Conservation (phyloP, 2,113 vertebrate species). For the Antechinus flavipes region DNA sequence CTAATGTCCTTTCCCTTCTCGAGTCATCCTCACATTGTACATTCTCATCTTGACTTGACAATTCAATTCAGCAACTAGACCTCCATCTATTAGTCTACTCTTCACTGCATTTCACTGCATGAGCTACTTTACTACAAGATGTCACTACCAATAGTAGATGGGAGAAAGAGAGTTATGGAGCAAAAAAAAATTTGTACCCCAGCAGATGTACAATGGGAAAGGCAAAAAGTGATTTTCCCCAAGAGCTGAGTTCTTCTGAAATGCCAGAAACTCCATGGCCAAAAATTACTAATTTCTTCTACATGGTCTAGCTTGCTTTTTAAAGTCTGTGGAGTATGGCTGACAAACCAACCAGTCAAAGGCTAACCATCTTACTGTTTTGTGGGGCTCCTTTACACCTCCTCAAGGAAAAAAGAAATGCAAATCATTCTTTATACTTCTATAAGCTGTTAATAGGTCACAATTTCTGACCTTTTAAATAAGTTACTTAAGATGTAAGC, state of each 20-base stretch:
- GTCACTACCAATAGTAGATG: not conserved
- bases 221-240: not conserved
- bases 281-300: not conserved
- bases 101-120: not conserved
- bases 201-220: not conserved
- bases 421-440: too few relatives aligned
- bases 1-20: too few relatives aligned
- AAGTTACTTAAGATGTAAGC: not conserved
- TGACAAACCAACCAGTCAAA: not conserved
- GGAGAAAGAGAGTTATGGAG: not conserved
- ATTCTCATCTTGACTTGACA: too few relatives aligned
- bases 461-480: too few relatives aligned
- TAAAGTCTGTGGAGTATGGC: not conserved
- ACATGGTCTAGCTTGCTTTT: not conserved
- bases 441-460: too few relatives aligned
- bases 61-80: too few relatives aligned
- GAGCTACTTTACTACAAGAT: too few relatives aligned
- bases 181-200: not conserved
- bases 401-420: not conserved
- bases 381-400: not conserved
- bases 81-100: not conserved
- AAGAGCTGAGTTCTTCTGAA: not conserved
- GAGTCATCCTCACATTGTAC: too few relatives aligned
- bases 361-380: not conserved
- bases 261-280: too few relatives aligned